Conservation (phyloP, 2,113 vertebrate genomes). For the Rhinichthys klamathensis region DNA sequence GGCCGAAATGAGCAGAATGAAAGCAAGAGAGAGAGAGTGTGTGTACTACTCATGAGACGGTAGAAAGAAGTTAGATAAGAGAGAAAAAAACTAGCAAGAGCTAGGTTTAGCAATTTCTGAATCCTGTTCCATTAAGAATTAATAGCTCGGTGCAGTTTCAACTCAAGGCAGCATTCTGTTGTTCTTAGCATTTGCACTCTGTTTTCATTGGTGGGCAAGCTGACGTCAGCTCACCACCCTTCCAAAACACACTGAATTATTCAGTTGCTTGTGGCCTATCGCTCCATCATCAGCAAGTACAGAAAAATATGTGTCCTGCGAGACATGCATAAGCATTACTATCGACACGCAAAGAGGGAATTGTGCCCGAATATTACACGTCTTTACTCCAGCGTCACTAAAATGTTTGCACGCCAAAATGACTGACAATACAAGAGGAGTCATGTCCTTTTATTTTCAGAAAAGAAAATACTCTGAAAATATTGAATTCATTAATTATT, state of each 20-base stretch:
- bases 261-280: constrained; percentile 18
- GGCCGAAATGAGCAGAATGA: constrained; percentile 57
- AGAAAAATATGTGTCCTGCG: not conserved
- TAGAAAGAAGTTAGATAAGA: constrained; percentile 53
- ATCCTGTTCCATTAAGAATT: constrained; percentile 57
- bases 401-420: not conserved
- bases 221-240: constrained; percentile 3
- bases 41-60: constrained; percentile 61
- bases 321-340: not conserved
- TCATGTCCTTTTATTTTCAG: not conserved
- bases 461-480: not conserved
- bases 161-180: constrained; percentile 25
- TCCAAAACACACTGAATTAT: constrained; percentile 43
- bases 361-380: not conserved
- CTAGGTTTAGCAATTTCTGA: constrained; percentile 43
- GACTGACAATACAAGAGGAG: not conserved
- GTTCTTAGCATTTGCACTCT: constrained; percentile 7
- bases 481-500: constrained; percentile 22
- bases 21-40: constrained; percentile 53
- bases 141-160: constrained; percentile 39
- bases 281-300: not conserved
- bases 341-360: not conserved
- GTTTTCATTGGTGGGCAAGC: not conserved
- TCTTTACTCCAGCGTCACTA: not conserved
- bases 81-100: constrained; percentile 30